Conservation (phyloP, 1,140 invertebrate species). For the Psilanteris sp. region DNA sequence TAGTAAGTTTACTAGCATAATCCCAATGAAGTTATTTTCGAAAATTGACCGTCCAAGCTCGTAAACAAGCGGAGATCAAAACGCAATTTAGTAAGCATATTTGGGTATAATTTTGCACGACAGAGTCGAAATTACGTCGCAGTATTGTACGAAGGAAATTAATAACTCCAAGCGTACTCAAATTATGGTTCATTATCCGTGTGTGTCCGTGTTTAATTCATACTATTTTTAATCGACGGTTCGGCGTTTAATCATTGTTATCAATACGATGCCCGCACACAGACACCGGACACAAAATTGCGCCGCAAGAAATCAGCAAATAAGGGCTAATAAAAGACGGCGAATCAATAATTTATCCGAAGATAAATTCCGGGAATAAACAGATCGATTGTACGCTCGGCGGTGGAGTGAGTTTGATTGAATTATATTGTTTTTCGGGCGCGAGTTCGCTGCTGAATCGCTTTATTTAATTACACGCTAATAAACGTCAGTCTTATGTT, state of each 20-base stretch:
- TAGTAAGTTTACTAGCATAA: too few relatives aligned
- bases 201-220: slow-evolving; percentile 25
- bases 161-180: slow-evolving; percentile 12
- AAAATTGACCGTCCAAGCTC: slow-evolving; percentile 3
- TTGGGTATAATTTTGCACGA: slow-evolving; percentile 11
- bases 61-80: slow-evolving; percentile 18
- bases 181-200: slow-evolving; percentile 48
- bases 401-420: slow-evolving; percentile 11
- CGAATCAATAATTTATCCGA: slow-evolving; percentile 32
- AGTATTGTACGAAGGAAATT: slow-evolving; percentile 22
- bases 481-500: slow-evolving; percentile 30
- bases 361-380: slow-evolving; percentile 40
- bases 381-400: slow-evolving; percentile 19
- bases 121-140: slow-evolving; percentile 9
- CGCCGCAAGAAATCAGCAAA: slow-evolving; percentile 17
- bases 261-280: slow-evolving; percentile 2
- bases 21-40: neutral
- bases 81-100: slow-evolving; percentile 16
- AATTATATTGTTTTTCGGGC: slow-evolving; percentile 43
- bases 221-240: slow-evolving; percentile 24
- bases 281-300: slow-evolving; percentile 26
- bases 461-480: slow-evolving; percentile 24
- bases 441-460: slow-evolving; percentile 11
- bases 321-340: slow-evolving; percentile 24
- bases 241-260: slow-evolving; percentile 26